Evolutionary conservation across 2,888 invertebrate species (phyloP).

Genomic region (Heliconius erato): DNA sequence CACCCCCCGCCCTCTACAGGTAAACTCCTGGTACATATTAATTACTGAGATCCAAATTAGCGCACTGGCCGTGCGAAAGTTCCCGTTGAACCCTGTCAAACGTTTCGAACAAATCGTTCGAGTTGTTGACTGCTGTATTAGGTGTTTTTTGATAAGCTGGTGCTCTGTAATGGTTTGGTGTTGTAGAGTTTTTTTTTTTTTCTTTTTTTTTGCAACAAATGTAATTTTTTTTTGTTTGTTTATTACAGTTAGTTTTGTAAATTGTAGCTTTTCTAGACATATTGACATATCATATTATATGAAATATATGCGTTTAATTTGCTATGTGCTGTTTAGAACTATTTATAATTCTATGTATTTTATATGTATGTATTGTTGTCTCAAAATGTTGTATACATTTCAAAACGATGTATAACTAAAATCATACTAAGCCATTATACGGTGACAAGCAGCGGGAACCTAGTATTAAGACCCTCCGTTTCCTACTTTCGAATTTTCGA

Average conservation of each 20-base stretch:
- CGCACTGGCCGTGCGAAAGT: conserved; percentile 64
- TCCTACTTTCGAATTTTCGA: too few species aligned
- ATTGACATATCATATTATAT: too few species aligned
- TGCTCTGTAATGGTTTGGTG: neutral
- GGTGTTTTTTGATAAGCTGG: neutral
- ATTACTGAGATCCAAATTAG: conserved; percentile 80
- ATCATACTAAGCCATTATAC: too few species aligned
- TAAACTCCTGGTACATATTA: conserved; percentile 70
- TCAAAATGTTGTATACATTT: too few species aligned
- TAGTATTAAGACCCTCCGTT: too few species aligned
- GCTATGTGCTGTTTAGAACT: too few species aligned
- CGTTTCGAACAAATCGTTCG: conserved; percentile 60
- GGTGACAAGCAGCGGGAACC: too few species aligned
- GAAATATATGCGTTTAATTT: too few species aligned
- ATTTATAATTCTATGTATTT: too few species aligned
- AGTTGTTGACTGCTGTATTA: conserved; percentile 14
- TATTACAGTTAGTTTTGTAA: neutral
- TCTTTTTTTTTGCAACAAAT: neutral
- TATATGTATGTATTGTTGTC: too few species aligned
- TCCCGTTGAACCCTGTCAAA: conserved; percentile 70
- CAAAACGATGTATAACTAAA: too few species aligned
- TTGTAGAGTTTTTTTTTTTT: neutral
- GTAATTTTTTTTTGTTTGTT: neutral
- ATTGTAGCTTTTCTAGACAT: too few species aligned
- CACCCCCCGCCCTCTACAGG: conserved; percentile 61